These are phyloP conservation scores for Helarctos malayanus DNA, from an alignment of 2,797 vertebrate genomes.

Conservation along the genomic window DNA sequence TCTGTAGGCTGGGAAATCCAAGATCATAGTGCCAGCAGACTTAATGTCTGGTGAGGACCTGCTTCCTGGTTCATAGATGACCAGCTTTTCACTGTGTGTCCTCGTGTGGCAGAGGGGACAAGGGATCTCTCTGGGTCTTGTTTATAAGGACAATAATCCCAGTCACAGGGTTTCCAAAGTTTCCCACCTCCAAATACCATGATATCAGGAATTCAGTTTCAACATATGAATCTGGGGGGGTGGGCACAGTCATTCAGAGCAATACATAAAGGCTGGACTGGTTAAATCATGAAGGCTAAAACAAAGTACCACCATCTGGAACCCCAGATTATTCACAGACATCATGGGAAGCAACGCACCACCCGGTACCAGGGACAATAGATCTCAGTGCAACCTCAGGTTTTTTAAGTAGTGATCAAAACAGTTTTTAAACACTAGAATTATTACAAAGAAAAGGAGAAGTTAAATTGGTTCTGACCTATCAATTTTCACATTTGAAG, in stretches of 20 bases:
- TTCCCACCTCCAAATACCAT: neutral
- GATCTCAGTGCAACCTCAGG: neutral
- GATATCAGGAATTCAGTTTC: neutral
- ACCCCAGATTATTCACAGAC: neutral
- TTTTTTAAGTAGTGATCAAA: neutral
- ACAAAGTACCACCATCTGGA: neutral
- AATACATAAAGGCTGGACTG: neutral
- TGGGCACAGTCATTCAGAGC: neutral
- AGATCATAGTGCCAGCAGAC: neutral
- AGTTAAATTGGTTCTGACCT: neutral
- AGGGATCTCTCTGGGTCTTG: neutral
- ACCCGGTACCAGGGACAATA: rapidly evolving
- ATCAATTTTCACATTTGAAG: neutral
- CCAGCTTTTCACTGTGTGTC: neutral
- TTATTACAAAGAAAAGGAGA: neutral
- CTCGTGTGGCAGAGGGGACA: neutral
- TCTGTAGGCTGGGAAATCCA: neutral
- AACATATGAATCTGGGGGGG: too few species aligned
- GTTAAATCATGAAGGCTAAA: neutral
- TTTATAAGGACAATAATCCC: neutral
- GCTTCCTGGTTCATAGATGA: neutral
- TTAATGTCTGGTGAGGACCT: neutral
- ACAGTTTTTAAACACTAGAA: neutral
- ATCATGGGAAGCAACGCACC: neutral
- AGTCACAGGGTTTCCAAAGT: neutral